Percentiles rank a stretch among this genome's conserved stretches.
These are phyloP conservation scores for Hippocampus barbouri DNA, from an alignment of 2,113 vertebrate species.

Conservation along the genomic window DNA sequence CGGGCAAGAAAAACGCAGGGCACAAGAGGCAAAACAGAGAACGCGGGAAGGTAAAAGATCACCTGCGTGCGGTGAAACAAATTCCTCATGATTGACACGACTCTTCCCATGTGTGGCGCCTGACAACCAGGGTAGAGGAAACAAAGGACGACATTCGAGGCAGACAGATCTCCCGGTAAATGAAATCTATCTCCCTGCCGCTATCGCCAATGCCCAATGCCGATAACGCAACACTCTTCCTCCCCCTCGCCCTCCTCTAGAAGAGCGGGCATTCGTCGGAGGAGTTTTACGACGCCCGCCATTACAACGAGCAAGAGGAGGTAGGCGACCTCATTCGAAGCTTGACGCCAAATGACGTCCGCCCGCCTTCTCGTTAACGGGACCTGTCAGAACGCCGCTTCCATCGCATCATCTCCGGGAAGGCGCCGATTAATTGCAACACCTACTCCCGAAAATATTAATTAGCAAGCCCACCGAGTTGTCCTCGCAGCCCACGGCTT, in stretches of 20 bases:
- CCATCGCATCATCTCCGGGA: constrained; percentile 29
- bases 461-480: constrained; percentile 35
- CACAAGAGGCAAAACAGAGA: constrained; percentile 72
- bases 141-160: constrained; percentile 75
- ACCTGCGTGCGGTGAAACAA: too few relatives aligned
- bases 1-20: constrained; percentile 57
- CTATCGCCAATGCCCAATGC: background rate
- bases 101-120: constrained; percentile 60
- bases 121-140: constrained; percentile 76
- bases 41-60: constrained; percentile 64
- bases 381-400: constrained; percentile 23
- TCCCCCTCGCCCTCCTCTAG: constrained; percentile 13
- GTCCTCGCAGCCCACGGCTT: constrained; percentile 15
- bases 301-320: constrained; percentile 50
- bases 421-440: constrained; percentile 54
- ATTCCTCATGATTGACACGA: constrained; percentile 6
- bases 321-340: constrained; percentile 29
- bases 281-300: constrained; percentile 46
- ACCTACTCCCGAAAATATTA: constrained; percentile 49
- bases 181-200: constrained; percentile 27
- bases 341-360: constrained; percentile 22
- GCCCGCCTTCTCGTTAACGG: constrained; percentile 27
- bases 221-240: too few relatives aligned
- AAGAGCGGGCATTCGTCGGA: constrained; percentile 27
- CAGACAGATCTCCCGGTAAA: constrained; percentile 76